Base-by-base conservation (phyloP, 2,797 vertebrate species). In the Microchirus variegatus region DNA sequence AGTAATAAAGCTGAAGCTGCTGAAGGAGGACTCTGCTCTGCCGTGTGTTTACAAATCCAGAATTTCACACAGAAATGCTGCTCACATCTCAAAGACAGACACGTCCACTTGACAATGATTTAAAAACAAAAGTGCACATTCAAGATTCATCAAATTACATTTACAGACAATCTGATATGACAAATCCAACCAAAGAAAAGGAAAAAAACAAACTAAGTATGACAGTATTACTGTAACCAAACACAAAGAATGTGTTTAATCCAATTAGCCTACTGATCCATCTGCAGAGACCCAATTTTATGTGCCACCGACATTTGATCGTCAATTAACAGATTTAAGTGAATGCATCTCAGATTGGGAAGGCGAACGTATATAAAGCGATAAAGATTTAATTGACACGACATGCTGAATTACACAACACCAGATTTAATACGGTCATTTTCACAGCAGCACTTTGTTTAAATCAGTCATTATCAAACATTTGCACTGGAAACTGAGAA, bases 161-260 rank as follows among this genome's bases (percentile, higher is more conserved):
- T 52, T 73, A 58, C 14, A 59, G 50, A 65, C 38, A 31, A 55
- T 44, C 41, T 63, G 81, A 85, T 84, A 82, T 71, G 77, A 73
- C 45, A 56, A 16, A 70, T 57, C 35, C 79, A 79, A 71, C 0
- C 1, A 53, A 47, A 71, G 40, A 65, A 41, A 48, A 68, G 31
- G 7, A 5, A 31, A 31, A 31, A 31, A 8, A 26, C 26, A 26
- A 61, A 17, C 17, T 55, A 63, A 75, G 73, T 51, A 75, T 72
- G 51, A 67, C 59, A 75, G 22, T 22, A 81, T 85, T 84, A 85
- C 85, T 59, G 71, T 80, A 86, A 78, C 70, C 78, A 82, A 81
- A 85, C 67, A 81, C 47, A 37, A 41, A 40, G 9, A 18, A 35
- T 38, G 10, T 31, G 5, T 35, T 51, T 10, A 18, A 52, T 43